Conservation (phyloP, 2,113 vertebrate species). For the Vanacampus margaritifer region DNA sequence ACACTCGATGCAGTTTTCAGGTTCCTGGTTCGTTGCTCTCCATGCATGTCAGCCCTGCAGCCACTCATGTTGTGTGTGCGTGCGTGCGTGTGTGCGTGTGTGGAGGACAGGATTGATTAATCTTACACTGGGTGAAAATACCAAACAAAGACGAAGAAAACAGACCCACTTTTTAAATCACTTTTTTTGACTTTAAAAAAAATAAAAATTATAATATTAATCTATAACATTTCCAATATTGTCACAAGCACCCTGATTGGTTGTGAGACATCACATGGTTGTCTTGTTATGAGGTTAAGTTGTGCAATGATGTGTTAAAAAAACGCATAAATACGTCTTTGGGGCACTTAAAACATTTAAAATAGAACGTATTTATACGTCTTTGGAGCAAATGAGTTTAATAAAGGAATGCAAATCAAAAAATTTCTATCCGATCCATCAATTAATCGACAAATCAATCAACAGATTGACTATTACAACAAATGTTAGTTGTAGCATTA, state of each 20-base stretch:
- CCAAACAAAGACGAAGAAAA: not conserved
- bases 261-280: not conserved
- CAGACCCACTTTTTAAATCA: not conserved
- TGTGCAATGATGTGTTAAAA: too few relatives aligned
- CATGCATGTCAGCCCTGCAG: constrained; percentile 40
- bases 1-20: constrained; percentile 37
- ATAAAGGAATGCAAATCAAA: too few relatives aligned
- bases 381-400: too few relatives aligned
- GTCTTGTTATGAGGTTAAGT: too few relatives aligned
- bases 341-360: too few relatives aligned
- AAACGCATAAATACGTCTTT: too few relatives aligned
- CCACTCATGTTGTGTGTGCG: constrained; percentile 16
- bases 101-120: not conserved
- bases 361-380: too few relatives aligned
- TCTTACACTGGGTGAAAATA: not conserved
- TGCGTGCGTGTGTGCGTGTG: not conserved
- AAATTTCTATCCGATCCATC: too few relatives aligned
- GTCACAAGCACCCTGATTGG: not conserved
- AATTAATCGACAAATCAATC: too few relatives aligned
- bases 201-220: not conserved
- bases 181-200: not conserved
- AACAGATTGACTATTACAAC: too few relatives aligned
- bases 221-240: not conserved
- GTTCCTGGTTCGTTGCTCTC: constrained; percentile 52
- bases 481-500: too few relatives aligned